These are phyloP conservation scores for Sceloporus tristichus DNA, from an alignment of 2,113 vertebrate genomes.

Conservation along the genomic window DNA sequence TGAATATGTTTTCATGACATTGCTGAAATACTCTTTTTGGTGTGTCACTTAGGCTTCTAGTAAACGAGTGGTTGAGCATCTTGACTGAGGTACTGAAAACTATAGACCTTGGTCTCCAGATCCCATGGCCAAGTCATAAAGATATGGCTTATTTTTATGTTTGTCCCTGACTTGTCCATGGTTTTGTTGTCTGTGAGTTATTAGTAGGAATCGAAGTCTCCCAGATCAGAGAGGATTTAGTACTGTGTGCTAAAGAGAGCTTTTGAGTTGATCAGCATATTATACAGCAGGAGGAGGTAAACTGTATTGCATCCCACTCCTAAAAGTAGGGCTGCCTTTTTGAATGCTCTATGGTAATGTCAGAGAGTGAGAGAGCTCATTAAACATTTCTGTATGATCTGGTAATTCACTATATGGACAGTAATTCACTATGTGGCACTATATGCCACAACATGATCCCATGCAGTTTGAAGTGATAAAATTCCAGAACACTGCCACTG, in stretches of 20 bases:
- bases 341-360: background rate
- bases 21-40: background rate
- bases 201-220: background rate
- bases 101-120: background rate
- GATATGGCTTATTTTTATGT: background rate
- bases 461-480: background rate
- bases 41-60: background rate
- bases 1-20: background rate
- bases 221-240: background rate
- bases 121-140: no score
- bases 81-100: background rate
- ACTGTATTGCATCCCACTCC: no score
- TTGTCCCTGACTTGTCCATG: background rate
- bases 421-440: no score
- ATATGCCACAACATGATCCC: no score
- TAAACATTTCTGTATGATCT: background rate
- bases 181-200: background rate
- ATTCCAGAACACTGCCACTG: no score
- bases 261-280: background rate
- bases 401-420: background rate
- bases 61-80: background rate
- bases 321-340: background rate
- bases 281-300: background rate
- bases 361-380: background rate
- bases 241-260: background rate